These are phyloP conservation scores for Leptodactylus fallax DNA, from an alignment of 2,797 vertebrate species.

Conservation along the genomic window DNA sequence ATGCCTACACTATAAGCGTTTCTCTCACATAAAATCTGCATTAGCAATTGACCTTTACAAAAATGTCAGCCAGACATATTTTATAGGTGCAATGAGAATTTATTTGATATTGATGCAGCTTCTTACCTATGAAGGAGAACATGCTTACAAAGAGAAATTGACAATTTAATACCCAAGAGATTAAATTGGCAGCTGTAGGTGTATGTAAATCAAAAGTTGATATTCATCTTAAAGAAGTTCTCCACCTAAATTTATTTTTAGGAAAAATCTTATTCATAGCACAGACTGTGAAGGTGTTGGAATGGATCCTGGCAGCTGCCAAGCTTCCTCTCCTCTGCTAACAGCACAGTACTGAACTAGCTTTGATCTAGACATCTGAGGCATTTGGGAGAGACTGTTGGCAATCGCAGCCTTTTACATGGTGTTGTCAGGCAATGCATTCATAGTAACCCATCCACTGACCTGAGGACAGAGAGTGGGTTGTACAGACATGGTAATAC, in stretches of 20 bases:
- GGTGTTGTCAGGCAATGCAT: not conserved
- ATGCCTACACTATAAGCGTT: not conserved
- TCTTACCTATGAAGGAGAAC: not conserved
- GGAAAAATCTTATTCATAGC: not conserved
- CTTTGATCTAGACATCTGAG: not conserved
- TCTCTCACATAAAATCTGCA: constrained; percentile 25
- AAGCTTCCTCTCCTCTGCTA: not conserved
- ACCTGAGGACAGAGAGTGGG: no score
- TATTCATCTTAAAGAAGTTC: not conserved
- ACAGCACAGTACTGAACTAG: not conserved
- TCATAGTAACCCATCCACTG: not conserved
- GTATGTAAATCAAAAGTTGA: not conserved
- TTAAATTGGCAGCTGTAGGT: not conserved
- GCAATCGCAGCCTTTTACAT: not conserved
- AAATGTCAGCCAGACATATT: constrained; percentile 32
- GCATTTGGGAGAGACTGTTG: not conserved
- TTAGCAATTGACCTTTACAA: constrained; percentile 49
- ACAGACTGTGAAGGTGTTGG: not conserved
- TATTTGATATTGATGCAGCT: constrained; percentile 1
- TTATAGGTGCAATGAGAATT: constrained; percentile 24
- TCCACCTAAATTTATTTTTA: not conserved
- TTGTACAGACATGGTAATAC: no score
- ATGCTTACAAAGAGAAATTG: not conserved
- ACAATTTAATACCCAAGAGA: not conserved
- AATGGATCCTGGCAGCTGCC: not conserved